Percentiles rank a stretch among this genome's conserved stretches.
Evolutionary conservation across 2,797 vertebrate species (phyloP).

Genomic region (Tapirus indicus): DNA sequence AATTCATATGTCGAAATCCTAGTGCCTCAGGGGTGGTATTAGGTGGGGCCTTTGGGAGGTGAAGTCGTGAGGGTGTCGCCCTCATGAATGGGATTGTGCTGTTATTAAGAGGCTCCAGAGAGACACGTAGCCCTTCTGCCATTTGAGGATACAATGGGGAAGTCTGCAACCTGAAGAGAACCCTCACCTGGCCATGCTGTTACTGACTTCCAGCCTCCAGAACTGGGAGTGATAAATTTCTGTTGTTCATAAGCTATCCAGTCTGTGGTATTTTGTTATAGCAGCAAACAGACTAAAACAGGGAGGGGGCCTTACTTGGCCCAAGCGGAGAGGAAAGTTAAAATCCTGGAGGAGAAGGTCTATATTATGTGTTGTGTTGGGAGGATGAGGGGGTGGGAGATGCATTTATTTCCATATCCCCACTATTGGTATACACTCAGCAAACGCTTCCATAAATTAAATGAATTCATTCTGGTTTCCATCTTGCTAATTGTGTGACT

Average conservation of each 20-base stretch:
- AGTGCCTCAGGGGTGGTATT: neutral
- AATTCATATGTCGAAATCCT: neutral
- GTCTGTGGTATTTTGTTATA: neutral
- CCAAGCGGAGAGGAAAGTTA: neutral
- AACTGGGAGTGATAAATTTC: neutral
- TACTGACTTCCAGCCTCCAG: neutral
- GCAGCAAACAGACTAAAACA: neutral
- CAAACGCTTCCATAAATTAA: neutral
- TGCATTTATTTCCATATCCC: neutral
- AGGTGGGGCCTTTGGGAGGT: neutral
- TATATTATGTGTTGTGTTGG: neutral
- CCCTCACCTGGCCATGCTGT: no score
- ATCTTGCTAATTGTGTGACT: neutral
- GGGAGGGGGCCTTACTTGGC: neutral
- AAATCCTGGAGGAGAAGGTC: neutral
- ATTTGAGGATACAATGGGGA: neutral
- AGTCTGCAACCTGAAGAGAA: accelerated
- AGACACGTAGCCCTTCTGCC: neutral
- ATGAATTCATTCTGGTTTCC: neutral
- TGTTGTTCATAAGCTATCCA: neutral
- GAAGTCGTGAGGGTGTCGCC: neutral
- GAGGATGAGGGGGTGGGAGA: neutral
- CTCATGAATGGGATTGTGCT: neutral
- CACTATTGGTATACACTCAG: neutral
- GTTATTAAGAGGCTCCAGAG: neutral